phyloP scores from a whole-genome alignment of 2,888 invertebrate species.

The Empis stercorea region DNA sequence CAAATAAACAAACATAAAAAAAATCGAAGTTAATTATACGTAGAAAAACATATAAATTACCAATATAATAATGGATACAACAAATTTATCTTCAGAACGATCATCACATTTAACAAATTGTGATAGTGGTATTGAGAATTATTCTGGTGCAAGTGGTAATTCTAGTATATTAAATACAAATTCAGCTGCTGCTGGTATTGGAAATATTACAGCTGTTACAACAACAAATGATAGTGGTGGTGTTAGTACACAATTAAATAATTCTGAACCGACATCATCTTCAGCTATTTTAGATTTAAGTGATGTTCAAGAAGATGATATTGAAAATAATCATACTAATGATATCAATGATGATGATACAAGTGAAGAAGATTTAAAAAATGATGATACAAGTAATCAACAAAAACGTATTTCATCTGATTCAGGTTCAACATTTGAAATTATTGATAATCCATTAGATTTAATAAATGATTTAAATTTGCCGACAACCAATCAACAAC shows the following conservation, averaged over 20 bases:
- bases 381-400: background rate
- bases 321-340: background rate
- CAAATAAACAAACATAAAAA: too few species aligned
- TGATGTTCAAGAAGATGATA: background rate
- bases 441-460: slow-evolving; percentile 3
- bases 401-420: slow-evolving; percentile 2
- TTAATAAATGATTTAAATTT: too few species aligned
- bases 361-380: background rate
- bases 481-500: too few species aligned
- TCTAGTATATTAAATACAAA: slow-evolving; percentile 2
- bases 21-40: too few species aligned
- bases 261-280: background rate
- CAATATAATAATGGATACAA: slow-evolving; percentile 3
- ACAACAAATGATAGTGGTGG: background rate
- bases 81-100: slow-evolving; percentile 5
- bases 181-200: too few species aligned
- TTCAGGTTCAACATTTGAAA: slow-evolving; percentile 11
- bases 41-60: too few species aligned
- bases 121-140: slow-evolving; percentile 9
- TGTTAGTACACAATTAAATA: background rate
- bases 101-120: background rate
- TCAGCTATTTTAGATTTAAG: background rate
- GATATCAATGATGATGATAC: background rate
- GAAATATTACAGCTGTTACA: background rate
- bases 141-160: slow-evolving; percentile 5